These are phyloP conservation scores for Panurus biarmicus DNA, from an alignment of 2,113 vertebrate genomes.

Conservation along the genomic window DNA sequence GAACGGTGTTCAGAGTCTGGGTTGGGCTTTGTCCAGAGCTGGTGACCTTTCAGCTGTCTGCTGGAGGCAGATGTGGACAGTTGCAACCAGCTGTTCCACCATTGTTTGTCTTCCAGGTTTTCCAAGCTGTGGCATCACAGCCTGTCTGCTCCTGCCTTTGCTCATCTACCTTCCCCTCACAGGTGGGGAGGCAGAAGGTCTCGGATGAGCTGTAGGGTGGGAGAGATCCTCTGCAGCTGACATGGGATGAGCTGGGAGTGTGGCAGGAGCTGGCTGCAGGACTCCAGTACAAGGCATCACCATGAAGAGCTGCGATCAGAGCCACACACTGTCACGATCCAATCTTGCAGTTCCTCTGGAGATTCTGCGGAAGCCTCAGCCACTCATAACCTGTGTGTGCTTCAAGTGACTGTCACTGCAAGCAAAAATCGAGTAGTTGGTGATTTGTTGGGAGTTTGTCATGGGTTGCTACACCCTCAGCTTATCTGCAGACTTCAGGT, in stretches of 20 bases:
- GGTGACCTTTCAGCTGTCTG: not conserved
- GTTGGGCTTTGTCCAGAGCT: not conserved
- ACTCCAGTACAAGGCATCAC: not conserved
- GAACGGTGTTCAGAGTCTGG: not conserved
- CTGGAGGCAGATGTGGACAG: not conserved
- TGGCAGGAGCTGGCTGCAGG: not conserved
- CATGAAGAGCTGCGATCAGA: not conserved
- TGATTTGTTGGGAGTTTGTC: not conserved
- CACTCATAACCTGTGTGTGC: not conserved
- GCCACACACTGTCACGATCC: not conserved
- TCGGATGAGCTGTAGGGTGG: not conserved
- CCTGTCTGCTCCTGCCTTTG: not conserved
- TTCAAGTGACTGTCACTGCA: not conserved
- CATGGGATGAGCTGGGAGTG: not conserved
- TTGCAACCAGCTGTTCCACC: not conserved
- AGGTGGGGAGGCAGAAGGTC: not conserved
- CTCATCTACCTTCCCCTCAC: not conserved
- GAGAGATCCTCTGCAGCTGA: not conserved
- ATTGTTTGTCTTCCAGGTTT: rapidly evolving
- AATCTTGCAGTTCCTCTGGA: not conserved
- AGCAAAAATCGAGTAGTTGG: not conserved
- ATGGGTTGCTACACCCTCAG: not conserved
- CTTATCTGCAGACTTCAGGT: not conserved
- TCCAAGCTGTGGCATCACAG: not conserved
- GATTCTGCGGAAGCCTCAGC: not conserved